Evolutionary conservation across 2,113 vertebrate genomes (phyloP).

Genomic region (Tiliqua scincoides): DNA sequence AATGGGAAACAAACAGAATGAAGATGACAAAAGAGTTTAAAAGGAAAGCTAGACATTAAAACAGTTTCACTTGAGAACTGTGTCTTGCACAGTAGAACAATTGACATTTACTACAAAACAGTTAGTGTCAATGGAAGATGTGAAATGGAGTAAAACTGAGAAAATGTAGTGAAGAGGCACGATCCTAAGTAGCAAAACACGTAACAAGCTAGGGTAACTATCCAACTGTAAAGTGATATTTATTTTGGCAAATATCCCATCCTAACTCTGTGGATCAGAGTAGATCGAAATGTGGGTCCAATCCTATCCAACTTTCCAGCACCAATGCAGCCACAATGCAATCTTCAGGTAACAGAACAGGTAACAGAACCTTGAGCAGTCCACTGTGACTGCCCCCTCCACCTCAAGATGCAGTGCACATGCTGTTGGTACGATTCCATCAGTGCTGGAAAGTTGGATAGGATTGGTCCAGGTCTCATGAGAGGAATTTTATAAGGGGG

Average conservation of each 20-base stretch:
- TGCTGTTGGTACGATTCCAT: too few species aligned
- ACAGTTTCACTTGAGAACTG: neutral
- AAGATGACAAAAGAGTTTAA: constrained; percentile 24
- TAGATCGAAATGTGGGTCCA: neutral
- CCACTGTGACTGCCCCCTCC: too few species aligned
- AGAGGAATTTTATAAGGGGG: too few species aligned
- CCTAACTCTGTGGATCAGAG: neutral
- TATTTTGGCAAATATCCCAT: neutral
- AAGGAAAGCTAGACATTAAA: constrained; percentile 12
- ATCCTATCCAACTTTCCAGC: too few species aligned
- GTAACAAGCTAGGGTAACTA: neutral
- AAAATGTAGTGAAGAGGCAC: neutral
- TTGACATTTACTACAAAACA: neutral
- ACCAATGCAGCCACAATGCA: too few species aligned
- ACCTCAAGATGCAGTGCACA: too few species aligned
- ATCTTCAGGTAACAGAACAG: too few species aligned
- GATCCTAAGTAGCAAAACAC: neutral
- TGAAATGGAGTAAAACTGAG: neutral
- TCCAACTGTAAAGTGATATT: neutral
- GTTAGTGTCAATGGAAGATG: neutral
- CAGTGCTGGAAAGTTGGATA: too few species aligned
- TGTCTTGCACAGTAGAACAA: constrained; percentile 13
- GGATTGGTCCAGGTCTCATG: too few species aligned
- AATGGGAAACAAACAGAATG: constrained; percentile 4
- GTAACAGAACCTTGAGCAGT: too few species aligned